Percentiles rank a stretch among this genome's conserved stretches.
These are phyloP conservation scores for Gonocerus acuteangulatus DNA, from an alignment of 2,888 invertebrate species.

Conservation along the genomic window DNA sequence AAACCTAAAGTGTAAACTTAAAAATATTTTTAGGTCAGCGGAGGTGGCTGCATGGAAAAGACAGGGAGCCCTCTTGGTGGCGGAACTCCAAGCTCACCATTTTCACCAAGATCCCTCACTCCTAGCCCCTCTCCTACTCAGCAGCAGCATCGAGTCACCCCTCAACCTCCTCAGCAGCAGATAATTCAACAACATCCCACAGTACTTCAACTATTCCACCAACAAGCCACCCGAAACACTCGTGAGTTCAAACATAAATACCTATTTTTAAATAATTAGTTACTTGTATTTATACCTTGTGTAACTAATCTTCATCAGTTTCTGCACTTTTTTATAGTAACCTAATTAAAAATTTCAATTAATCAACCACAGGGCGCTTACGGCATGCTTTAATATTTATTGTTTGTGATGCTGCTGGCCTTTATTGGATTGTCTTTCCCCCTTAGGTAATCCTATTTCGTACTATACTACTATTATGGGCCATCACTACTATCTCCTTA, in stretches of 20 bases:
- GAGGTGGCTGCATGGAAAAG: constrained; percentile 12
- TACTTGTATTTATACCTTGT: too few species aligned
- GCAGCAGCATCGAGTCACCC: constrained; percentile 38
- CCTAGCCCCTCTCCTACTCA: constrained; percentile 38
- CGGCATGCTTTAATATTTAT: too few species aligned
- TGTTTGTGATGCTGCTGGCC: too few species aligned
- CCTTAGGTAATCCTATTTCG: too few species aligned
- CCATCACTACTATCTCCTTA: too few species aligned
- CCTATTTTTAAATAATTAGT: not conserved
- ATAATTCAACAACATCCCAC: constrained; percentile 28
- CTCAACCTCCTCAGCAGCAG: constrained; percentile 36
- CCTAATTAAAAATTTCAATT: too few species aligned
- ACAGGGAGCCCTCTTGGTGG: constrained; percentile 16
- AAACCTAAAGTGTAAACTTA: too few species aligned
- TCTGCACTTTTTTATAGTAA: too few species aligned
- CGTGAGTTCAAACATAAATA: constrained; percentile 26
- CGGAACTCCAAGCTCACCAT: constrained; percentile 37
- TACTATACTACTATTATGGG: too few species aligned
- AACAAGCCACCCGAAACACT: constrained; percentile 37
- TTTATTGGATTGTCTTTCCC: too few species aligned
- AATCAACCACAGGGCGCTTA: too few species aligned
- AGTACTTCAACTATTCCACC: constrained; percentile 37
- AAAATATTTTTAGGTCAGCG: constrained; percentile 27
- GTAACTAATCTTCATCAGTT: too few species aligned
- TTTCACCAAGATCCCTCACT: constrained; percentile 39